phyloP scores from a whole-genome alignment of 2,113 vertebrate species.

The Gallinago jamesoni region DNA sequence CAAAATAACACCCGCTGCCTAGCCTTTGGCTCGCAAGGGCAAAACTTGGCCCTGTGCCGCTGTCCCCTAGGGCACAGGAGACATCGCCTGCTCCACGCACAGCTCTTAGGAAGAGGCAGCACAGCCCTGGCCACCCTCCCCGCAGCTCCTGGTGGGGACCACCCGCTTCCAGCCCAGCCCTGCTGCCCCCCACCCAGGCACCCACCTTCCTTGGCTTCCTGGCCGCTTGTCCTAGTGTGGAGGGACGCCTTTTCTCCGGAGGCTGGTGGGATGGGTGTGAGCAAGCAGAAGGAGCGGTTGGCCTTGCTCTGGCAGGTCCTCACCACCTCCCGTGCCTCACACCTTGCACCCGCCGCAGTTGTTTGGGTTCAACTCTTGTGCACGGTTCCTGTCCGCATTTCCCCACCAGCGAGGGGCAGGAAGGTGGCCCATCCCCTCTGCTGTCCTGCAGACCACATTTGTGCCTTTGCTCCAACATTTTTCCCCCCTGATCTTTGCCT shows the following conservation, averaged over 20 bases:
- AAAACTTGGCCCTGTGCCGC: neutral
- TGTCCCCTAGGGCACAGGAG: rapidly evolving
- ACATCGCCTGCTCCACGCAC: rapidly evolving
- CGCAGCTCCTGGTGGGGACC: rapidly evolving
- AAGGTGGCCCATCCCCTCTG: neutral
- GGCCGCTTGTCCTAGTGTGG: neutral
- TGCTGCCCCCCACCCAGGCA: neutral
- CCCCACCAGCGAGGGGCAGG: neutral
- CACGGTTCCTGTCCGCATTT: neutral
- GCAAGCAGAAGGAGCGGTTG: neutral
- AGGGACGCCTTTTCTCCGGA: neutral
- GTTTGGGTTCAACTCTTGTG: neutral
- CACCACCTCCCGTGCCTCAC: rapidly evolving
- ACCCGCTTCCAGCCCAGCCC: neutral
- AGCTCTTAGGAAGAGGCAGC: neutral
- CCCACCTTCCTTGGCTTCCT: neutral
- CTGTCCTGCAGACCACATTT: neutral
- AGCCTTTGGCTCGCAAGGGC: neutral
- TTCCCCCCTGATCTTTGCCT: neutral
- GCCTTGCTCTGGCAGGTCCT: neutral
- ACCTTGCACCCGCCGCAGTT: neutral
- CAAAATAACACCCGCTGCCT: neutral
- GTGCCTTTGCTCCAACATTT: neutral
- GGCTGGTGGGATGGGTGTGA: too few relatives aligned
- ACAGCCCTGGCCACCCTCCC: neutral